phyloP scores from a whole-genome alignment of 37 sponge, comb jelly and placozoan species.

The Mnemiopsis leidyi region DNA sequence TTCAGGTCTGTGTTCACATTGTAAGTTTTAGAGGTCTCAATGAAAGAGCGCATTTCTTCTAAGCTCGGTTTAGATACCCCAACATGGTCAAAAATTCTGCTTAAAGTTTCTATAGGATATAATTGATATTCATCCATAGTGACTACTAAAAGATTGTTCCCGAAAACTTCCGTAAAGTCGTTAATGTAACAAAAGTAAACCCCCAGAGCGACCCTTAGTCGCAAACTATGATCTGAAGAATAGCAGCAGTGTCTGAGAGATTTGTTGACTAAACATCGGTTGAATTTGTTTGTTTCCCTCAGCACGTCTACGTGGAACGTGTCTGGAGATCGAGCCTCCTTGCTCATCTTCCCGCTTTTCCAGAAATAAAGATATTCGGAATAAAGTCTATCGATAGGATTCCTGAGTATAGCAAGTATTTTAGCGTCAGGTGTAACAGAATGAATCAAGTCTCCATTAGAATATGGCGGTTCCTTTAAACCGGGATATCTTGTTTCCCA shows the following conservation, averaged over 20 bases:
- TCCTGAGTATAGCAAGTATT: constrained; percentile 67
- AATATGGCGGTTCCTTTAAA: background rate
- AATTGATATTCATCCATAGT: background rate
- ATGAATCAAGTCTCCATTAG: constrained; percentile 54
- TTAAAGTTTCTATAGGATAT: background rate
- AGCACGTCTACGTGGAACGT: background rate
- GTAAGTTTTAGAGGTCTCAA: constrained; percentile 6
- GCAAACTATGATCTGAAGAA: background rate
- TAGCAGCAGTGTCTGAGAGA: background rate
- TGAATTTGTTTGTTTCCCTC: background rate
- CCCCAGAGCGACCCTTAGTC: background rate
- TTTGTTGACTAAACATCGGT: background rate
- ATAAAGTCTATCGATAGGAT: constrained; percentile 69
- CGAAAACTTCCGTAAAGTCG: background rate
- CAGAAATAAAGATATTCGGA: constrained; percentile 71
- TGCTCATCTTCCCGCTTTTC: constrained; percentile 15
- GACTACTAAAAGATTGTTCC: background rate
- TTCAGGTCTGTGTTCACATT: constrained; percentile 47
- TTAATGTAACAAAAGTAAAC: background rate
- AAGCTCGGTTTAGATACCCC: background rate
- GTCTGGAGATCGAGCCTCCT: background rate
- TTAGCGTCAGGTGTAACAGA: constrained; percentile 68
- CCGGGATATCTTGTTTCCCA: constrained; percentile 1
- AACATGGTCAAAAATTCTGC: background rate
- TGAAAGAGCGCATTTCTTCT: background rate